A percentile compares a stretch with the other conserved stretches of the same genome.
phyloP scores from a whole-genome alignment of 2,113 vertebrate species.

The Oreotrochilus melanogaster region DNA sequence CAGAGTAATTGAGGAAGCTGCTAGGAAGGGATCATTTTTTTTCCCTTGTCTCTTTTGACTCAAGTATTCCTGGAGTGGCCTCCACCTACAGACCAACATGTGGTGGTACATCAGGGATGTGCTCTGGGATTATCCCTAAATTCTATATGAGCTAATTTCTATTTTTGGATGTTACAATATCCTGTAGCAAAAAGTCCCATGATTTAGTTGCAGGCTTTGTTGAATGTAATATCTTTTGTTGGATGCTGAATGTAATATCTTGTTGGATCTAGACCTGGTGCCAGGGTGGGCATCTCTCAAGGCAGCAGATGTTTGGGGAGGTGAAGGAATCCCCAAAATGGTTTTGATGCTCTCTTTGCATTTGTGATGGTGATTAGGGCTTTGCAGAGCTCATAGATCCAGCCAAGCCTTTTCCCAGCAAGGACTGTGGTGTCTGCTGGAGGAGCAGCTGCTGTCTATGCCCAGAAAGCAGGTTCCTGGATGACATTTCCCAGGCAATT shows the following conservation, averaged over 20 bases:
- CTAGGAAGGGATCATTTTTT: background rate
- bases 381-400: background rate
- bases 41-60: background rate
- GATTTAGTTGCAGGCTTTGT: background rate
- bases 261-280: background rate
- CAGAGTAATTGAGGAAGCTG: background rate
- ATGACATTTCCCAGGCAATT: background rate
- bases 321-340: background rate
- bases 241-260: background rate
- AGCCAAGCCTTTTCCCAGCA: background rate
- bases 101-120: background rate
- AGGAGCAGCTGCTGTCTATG: background rate
- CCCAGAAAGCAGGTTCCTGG: background rate
- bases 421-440: background rate
- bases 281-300: background rate
- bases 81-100: background rate
- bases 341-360: background rate
- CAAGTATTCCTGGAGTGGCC: background rate
- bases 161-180: fast-evolving
- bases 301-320: background rate
- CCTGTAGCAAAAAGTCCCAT: background rate
- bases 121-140: background rate
- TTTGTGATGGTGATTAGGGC: background rate
- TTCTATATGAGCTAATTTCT: background rate
- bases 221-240: background rate